These are phyloP conservation scores for Zingel zingel DNA, from an alignment of 2,113 vertebrate species.

Conservation along the genomic window DNA sequence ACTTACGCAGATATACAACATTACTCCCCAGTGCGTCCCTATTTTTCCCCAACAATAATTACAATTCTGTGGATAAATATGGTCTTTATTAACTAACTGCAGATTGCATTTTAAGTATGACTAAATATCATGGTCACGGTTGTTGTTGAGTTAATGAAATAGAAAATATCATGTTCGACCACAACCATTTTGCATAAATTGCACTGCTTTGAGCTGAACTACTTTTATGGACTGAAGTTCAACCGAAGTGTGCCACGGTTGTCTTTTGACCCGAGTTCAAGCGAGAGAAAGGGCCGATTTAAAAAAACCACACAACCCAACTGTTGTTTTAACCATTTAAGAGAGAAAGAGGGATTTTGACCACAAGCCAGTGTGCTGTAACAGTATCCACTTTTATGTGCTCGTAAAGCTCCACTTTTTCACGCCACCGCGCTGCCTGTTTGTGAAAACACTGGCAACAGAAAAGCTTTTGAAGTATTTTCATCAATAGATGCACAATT, in stretches of 20 bases:
- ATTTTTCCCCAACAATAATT: constrained; percentile 49
- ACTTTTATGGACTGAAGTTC: constrained; percentile 35
- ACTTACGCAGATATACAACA: constrained; percentile 47
- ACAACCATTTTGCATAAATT: constrained; percentile 41
- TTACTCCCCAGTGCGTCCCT: constrained; percentile 18
- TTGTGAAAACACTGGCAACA: constrained; percentile 49
- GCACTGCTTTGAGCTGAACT: constrained; percentile 20
- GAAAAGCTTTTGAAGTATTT: constrained; percentile 48
- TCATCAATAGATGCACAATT: constrained; percentile 18
- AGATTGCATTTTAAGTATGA: constrained; percentile 50
- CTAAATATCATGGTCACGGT: constrained; percentile 38
- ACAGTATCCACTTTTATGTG: constrained; percentile 71
- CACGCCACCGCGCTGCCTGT: constrained; percentile 59
- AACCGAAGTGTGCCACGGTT: constrained; percentile 50
- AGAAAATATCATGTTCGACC: constrained; percentile 58
- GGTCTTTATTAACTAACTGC: constrained; percentile 48
- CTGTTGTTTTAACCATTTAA: constrained; percentile 72
- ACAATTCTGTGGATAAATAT: constrained; percentile 53
- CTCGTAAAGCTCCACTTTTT: constrained; percentile 75
- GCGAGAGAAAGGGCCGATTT: constrained; percentile 56
- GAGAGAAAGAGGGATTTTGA: constrained; percentile 40
- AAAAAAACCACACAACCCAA: constrained; percentile 65
- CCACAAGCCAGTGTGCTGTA: constrained; percentile 67
- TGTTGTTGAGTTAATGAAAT: constrained; percentile 58
- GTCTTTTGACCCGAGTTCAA: constrained; percentile 59